Evolutionary conservation across 2,797 vertebrate genomes (phyloP), one percentile per base, ranked within the genome.

Genomic region (Tinamus major): DNA sequence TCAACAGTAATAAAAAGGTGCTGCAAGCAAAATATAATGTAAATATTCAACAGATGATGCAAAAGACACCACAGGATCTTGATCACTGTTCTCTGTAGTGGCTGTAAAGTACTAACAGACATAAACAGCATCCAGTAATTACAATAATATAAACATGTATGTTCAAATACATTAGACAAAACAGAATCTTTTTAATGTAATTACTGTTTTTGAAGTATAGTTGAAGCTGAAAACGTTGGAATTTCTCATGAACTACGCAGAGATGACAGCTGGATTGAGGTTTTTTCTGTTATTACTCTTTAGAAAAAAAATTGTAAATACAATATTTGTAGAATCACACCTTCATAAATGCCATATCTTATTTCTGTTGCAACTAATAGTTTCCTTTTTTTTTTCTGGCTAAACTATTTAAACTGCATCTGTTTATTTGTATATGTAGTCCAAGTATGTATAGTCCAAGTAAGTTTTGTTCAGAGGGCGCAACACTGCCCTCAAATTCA

Each of bases 51-150:
- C 23, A 88, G 82, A 77, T 53, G 15, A 39, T 84, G 33, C 33
- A 72, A 61, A 87, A 85, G 74, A 53, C 26, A 85, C 6, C 9
- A 55, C 27, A 62, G 64, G 93, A 83, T 87, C 64, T 76, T 71
- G 65, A 91, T 85, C 64, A 31, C n/a, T 68, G 19, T 35, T 33
- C 26, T 46, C 89, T 72, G 72, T 3, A 63, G 35, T 41, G 46
- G 59, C 17, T 63, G 23, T 64, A 76, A 92, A 81, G 67, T 67
- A 27, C 87, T 90, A 87, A 78, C 46, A 95, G 72, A 90, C 27
- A 65, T 53, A 85, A 93, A 92, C 13, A 26, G 24, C 72, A 83
- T 75, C 0, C 5, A 85, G 67, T 37, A 85, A 68, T 87, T 63
- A 71, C 24, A 85, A 79, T 56, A 68, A 68, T 5, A 17, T 10